Percentiles rank a stretch among this genome's conserved stretches.
phyloP scores from a whole-genome alignment of 2,888 invertebrate genomes.

The Lymantria dispar region DNA sequence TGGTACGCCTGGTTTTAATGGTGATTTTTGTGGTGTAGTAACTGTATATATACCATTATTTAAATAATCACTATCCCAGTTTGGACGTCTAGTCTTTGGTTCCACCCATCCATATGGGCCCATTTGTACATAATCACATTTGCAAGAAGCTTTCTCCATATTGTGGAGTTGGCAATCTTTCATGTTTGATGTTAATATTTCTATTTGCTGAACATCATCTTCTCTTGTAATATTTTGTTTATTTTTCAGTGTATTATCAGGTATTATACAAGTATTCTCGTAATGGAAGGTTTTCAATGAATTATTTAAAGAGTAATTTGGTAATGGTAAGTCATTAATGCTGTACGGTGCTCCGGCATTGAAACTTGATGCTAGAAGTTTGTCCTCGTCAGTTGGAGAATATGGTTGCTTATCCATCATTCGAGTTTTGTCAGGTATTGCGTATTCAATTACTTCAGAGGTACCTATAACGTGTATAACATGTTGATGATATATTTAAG shows the following conservation, averaged over 20 bases:
- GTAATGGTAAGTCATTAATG: constrained; percentile 78
- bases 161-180: constrained; percentile 73
- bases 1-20: constrained; percentile 60
- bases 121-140: constrained; percentile 77
- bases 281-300: constrained; percentile 78
- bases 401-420: constrained; percentile 74
- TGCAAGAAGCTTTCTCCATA: constrained; percentile 67
- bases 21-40: constrained; percentile 72
- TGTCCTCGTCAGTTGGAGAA: constrained; percentile 77
- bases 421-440: constrained; percentile 75
- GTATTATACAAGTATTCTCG: constrained; percentile 74
- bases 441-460: constrained; percentile 77
- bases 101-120: constrained; percentile 70
- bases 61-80: constrained; percentile 70
- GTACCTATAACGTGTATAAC: constrained; percentile 57
- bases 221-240: constrained; percentile 70
- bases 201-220: constrained; percentile 73
- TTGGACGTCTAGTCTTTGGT: constrained; percentile 61
- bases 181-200: constrained; percentile 72
- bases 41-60: constrained; percentile 74
- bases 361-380: constrained; percentile 70
- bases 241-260: constrained; percentile 71
- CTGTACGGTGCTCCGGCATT: constrained; percentile 63
- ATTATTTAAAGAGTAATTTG: constrained; percentile 83
- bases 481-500: background rate